Evolutionary conservation across 2,113 vertebrate species (phyloP).

Genomic region (Lota lota): DNA sequence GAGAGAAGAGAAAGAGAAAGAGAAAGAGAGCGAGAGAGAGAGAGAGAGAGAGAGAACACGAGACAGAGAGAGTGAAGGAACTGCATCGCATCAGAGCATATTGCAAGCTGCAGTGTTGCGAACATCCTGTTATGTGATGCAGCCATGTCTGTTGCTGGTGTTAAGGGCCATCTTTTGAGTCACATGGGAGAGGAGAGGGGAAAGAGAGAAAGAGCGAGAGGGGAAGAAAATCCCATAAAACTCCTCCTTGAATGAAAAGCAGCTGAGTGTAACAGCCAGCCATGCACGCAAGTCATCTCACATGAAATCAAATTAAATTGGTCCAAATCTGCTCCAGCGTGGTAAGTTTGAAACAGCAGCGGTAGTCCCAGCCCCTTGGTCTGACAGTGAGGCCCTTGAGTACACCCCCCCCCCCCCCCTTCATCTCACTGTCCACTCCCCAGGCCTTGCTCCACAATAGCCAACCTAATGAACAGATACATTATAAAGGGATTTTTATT

Average conservation of each 20-base stretch:
- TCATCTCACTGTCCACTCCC: too few species aligned
- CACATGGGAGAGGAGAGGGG: constrained; percentile 26
- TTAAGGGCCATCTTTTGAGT: constrained; percentile 42
- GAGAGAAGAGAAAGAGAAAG: too few species aligned
- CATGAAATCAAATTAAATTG: constrained; percentile 65
- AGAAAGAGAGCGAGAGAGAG: too few species aligned
- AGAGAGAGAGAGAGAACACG: too few species aligned
- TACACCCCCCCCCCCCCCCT: neutral
- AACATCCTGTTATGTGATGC: constrained; percentile 33
- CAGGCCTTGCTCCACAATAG: constrained; percentile 48
- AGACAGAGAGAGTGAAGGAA: too few species aligned
- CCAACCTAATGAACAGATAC: constrained; percentile 64
- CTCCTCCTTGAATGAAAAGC: constrained; percentile 23
- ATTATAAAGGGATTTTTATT: constrained; percentile 70
- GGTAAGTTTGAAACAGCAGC: constrained; percentile 51
- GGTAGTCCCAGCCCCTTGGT: constrained; percentile 29
- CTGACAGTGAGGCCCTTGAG: constrained; percentile 63
- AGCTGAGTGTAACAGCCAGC: constrained; percentile 51
- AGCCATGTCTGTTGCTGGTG: constrained; percentile 40
- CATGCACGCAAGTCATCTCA: constrained; percentile 54
- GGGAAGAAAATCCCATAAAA: constrained; percentile 20
- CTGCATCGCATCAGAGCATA: neutral
- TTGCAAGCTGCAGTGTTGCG: constrained; percentile 10
- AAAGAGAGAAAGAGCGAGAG: too few species aligned
- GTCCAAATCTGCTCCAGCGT: constrained; percentile 54